These are phyloP conservation scores for Synergus gifuensis DNA, from an alignment of 2,888 invertebrate genomes.

Conservation along the genomic window DNA sequence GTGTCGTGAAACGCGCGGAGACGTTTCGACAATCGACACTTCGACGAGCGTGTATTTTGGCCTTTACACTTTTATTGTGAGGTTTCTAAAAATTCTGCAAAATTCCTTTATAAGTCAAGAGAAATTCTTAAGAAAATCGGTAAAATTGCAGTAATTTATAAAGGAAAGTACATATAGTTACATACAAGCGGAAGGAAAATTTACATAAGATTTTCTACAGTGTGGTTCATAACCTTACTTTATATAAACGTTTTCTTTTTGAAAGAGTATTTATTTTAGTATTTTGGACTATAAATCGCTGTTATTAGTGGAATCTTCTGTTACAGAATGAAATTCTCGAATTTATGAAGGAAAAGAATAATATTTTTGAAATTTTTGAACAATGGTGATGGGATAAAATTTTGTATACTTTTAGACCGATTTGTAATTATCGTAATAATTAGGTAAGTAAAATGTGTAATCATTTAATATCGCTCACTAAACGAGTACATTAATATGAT, in stretches of 20 bases:
- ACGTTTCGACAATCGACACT: too few relatives aligned
- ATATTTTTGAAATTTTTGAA: neutral
- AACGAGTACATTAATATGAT: neutral
- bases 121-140: too few relatives aligned
- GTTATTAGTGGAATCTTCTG: neutral
- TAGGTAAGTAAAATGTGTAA: neutral
- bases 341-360: neutral
- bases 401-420: neutral
- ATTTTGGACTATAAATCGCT: neutral
- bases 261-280: neutral
- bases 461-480: neutral
- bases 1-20: too few relatives aligned
- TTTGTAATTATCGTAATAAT: neutral
- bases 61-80: too few relatives aligned
- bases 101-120: too few relatives aligned
- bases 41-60: too few relatives aligned
- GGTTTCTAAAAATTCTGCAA: too few relatives aligned
- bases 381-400: neutral
- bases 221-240: neutral
- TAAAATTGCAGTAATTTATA: neutral
- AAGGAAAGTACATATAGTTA: too few relatives aligned
- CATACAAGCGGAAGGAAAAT: too few relatives aligned
- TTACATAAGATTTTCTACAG: too few relatives aligned
- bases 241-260: too few relatives aligned
- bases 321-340: neutral